Evolutionary conservation across 2,797 vertebrate species (phyloP).

Genomic region (Coendou prehensilis): DNA sequence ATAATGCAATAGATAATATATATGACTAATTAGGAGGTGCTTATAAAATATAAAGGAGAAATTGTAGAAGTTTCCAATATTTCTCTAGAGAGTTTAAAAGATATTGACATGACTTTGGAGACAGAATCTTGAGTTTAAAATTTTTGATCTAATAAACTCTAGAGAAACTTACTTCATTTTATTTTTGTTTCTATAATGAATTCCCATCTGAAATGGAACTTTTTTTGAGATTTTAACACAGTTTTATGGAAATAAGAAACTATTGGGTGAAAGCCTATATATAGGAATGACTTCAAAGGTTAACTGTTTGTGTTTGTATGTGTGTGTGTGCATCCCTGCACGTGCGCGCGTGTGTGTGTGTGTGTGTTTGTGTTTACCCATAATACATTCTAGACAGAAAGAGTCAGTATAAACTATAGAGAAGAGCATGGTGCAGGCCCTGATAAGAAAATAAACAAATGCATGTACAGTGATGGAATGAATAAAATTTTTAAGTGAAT

Average conservation of each 20-base stretch:
- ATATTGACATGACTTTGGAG: neutral
- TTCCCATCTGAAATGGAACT: neutral
- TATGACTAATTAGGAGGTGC: neutral
- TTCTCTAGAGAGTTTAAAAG: neutral
- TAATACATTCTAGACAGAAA: neutral
- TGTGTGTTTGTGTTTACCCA: neutral
- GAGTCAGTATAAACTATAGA: neutral
- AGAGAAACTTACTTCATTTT: neutral
- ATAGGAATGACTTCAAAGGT: neutral
- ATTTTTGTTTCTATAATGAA: neutral
- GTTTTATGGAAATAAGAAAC: neutral
- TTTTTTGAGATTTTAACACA: neutral
- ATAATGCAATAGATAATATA: neutral
- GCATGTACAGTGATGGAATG: neutral
- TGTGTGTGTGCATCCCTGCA: neutral
- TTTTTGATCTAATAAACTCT: constrained; percentile 26
- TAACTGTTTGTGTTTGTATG: neutral
- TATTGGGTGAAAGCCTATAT: neutral
- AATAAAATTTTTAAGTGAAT: neutral
- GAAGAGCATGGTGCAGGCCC: neutral
- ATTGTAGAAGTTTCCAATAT: neutral
- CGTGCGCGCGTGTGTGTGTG: neutral
- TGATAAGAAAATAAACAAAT: neutral
- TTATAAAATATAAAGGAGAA: neutral
- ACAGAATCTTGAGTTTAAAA: neutral